phyloP scores from a whole-genome alignment of 2,113 vertebrate genomes.

The Sebastes fasciatus region DNA sequence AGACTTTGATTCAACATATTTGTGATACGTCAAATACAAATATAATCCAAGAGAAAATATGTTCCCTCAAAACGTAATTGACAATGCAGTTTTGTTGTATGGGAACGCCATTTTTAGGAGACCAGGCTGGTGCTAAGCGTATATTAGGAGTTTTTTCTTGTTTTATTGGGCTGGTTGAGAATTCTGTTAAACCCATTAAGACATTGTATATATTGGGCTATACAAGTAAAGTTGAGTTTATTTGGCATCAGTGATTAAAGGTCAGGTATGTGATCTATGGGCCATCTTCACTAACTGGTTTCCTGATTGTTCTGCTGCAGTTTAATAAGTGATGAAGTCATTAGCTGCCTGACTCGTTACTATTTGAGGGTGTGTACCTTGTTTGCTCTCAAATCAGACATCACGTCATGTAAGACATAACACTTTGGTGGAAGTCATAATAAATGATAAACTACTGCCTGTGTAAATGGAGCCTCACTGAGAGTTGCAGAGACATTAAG shows the following conservation, averaged over 20 bases:
- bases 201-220: neutral
- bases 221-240: neutral
- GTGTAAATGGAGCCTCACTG: neutral
- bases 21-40: too few relatives aligned
- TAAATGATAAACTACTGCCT: neutral
- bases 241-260: neutral
- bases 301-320: neutral
- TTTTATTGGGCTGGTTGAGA: neutral
- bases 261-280: neutral
- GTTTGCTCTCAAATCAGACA: conserved; percentile 10
- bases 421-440: neutral
- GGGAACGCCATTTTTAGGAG: too few relatives aligned
- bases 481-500: conserved; percentile 24
- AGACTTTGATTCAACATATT: too few relatives aligned
- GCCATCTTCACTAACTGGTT: neutral
- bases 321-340: neutral
- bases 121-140: too few relatives aligned
- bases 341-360: neutral
- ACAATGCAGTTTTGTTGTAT: too few relatives aligned
- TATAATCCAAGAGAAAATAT: too few relatives aligned
- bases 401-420: conserved; percentile 14
- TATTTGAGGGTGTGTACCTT: conserved; percentile 6
- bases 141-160: too few relatives aligned
- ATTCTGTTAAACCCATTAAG: too few relatives aligned
- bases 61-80: too few relatives aligned